Percentiles rank a stretch among this genome's conserved stretches.
These are phyloP conservation scores for Scrobipalpa costella DNA, from an alignment of 2,888 invertebrate species.

Conservation along the genomic window DNA sequence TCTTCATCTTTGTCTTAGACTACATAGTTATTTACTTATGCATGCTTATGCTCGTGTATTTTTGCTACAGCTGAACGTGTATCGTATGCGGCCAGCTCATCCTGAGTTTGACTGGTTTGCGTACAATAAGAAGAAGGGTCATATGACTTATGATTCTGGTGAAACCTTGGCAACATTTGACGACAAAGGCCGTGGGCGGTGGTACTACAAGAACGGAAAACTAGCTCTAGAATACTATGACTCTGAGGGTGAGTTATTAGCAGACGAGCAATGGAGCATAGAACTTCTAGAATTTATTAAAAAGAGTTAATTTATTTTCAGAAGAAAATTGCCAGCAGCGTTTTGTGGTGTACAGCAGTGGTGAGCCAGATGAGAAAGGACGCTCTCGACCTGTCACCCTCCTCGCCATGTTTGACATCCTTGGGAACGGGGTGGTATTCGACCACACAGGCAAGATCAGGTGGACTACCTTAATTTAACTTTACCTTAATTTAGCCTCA, in stretches of 20 bases:
- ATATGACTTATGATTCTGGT: conserved; percentile 61
- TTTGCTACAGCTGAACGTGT: conserved; percentile 32
- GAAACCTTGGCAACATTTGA: conserved; percentile 67
- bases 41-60: too few species aligned
- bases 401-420: conserved; percentile 67
- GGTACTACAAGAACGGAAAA: conserved; percentile 66
- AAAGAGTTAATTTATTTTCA: conserved; percentile 36
- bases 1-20: too few species aligned
- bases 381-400: conserved; percentile 60
- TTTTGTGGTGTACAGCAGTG: conserved; percentile 67
- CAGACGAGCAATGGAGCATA: neutral
- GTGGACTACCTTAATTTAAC: conserved; percentile 32
- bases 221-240: conserved; percentile 70
- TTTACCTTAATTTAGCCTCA: too few species aligned
- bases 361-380: conserved; percentile 64
- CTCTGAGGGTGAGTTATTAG: conserved; percentile 56
- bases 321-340: conserved; percentile 69
- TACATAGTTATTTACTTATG: neutral
- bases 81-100: conserved; percentile 71
- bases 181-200: conserved; percentile 62
- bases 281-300: too few species aligned
- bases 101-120: conserved; percentile 75
- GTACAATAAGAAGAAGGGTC: conserved; percentile 61
- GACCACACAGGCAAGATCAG: conserved; percentile 72
- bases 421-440: conserved; percentile 72